phyloP scores from a whole-genome alignment of 2,888 invertebrate species.

The Megamerina dolium region DNA sequence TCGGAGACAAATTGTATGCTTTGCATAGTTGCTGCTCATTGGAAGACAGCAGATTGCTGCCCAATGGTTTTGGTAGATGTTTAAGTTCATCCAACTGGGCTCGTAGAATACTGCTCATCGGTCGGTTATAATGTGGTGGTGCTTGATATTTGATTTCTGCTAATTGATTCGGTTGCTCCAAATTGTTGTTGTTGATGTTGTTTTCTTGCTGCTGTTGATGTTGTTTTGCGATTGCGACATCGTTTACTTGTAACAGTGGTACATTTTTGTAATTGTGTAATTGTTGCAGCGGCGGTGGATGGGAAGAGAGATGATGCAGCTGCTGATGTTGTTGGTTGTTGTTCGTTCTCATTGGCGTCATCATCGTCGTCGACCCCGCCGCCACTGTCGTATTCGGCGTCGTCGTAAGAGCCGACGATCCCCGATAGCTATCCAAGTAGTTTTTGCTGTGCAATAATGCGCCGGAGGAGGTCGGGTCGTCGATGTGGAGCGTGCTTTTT shows the following conservation, averaged over 20 bases:
- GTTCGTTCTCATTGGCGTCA: constrained; percentile 40
- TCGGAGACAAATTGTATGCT: constrained; percentile 72
- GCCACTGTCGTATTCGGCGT: constrained; percentile 51
- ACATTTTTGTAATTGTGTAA: constrained; percentile 20
- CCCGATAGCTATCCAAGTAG: constrained; percentile 52
- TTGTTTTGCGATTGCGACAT: constrained; percentile 22
- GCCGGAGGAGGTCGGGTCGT: constrained; percentile 49
- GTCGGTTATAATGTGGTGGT: too few relatives aligned
- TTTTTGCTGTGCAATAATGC: constrained; percentile 51
- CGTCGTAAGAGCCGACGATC: constrained; percentile 51
- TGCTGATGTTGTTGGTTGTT: constrained; percentile 30
- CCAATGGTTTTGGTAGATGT: constrained; percentile 39
- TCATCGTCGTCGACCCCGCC: constrained; percentile 44
- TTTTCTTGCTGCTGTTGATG: constrained; percentile 22
- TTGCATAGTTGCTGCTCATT: constrained; percentile 71
- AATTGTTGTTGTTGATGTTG: constrained; percentile 16
- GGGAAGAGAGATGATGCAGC: constrained; percentile 24
- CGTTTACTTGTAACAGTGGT: constrained; percentile 30
- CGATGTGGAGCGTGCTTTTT: constrained; percentile 77
- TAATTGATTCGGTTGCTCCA: background rate
- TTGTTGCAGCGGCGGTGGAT: constrained; percentile 33
- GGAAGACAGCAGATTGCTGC: constrained; percentile 58
- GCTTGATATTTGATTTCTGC: constrained; percentile 10
- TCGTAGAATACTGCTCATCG: constrained; percentile 56
- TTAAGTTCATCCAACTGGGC: constrained; percentile 42